Percentiles rank a stretch among this genome's conserved stretches.
phyloP scores from a whole-genome alignment of 2,797 vertebrate species.

The Melanotaenia nigrans region DNA sequence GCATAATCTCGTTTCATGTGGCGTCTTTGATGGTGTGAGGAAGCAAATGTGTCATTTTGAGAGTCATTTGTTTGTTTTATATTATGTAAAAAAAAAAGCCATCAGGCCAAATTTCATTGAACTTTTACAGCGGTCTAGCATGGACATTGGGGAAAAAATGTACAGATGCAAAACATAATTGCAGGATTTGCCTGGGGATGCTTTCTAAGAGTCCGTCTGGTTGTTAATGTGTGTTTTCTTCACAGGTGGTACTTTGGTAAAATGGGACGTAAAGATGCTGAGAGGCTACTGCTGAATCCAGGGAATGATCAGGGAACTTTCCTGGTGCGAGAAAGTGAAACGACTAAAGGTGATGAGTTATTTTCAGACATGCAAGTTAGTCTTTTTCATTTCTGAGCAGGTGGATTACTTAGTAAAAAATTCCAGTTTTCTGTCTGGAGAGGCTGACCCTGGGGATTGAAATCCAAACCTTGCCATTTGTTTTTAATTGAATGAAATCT shows the following conservation, averaged over 20 bases:
- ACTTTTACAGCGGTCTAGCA: background rate
- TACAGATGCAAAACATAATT: background rate
- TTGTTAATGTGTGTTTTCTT: background rate
- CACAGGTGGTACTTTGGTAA: constrained; percentile 97
- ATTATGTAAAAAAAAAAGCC: background rate
- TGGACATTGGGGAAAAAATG: background rate
- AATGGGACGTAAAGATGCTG: constrained; percentile 97
- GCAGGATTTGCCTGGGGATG: background rate
- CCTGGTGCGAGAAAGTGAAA: constrained; percentile 96
- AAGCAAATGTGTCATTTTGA: background rate
- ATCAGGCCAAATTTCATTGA: background rate
- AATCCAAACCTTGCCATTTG: background rate
- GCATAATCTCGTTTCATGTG: constrained; percentile 24
- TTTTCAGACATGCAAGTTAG: accelerated
- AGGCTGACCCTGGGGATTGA: background rate
- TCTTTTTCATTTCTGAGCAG: background rate
- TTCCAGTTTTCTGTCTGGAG: background rate
- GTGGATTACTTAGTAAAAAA: background rate
- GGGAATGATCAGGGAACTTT: constrained; percentile 95
- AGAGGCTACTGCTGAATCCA: constrained; percentile 92
- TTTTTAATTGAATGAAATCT: background rate
- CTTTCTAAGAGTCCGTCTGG: background rate
- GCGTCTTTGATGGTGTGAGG: constrained; percentile 10
- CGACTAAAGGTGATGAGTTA: constrained; percentile 89
- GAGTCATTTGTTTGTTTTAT: background rate